Conservation (phyloP, 2,113 vertebrate species). For the Labeo rohita region DNA sequence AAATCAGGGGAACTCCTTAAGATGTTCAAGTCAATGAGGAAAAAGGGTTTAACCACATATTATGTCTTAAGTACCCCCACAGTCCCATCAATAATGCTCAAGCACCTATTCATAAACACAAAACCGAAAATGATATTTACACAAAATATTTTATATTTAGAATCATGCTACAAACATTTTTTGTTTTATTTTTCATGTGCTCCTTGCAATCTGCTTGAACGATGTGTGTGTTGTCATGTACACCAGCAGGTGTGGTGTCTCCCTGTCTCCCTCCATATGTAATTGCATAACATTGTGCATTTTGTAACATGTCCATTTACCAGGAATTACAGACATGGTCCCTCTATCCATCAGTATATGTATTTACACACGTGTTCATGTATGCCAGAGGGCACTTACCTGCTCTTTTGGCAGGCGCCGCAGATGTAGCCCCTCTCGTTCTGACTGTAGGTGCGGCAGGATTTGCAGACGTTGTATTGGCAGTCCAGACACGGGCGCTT, state of each 20-base stretch:
- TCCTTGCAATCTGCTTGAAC: not conserved
- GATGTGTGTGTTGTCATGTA: not conserved
- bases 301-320: not conserved
- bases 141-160: no score
- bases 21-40: not conserved
- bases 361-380: not conserved
- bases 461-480: constrained; percentile 93
- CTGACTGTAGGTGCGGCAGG: constrained; percentile 89
- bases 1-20: not conserved
- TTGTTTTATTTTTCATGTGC: constrained; percentile 2
- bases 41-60: not conserved
- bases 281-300: not conserved
- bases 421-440: constrained; percentile 90
- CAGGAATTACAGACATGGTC: not conserved
- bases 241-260: constrained; percentile 3
- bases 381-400: constrained; percentile 74
- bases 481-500: constrained; percentile 90
- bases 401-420: constrained; percentile 90
- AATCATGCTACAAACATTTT: not conserved
- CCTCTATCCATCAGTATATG: not conserved
- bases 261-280: not conserved
- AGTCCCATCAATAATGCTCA: not conserved
- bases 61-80: not conserved
- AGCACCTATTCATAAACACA: not conserved
- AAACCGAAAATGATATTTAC: not conserved